Conservation (phyloP, 2,797 vertebrate species). For the Tachyglossus aculeatus region DNA sequence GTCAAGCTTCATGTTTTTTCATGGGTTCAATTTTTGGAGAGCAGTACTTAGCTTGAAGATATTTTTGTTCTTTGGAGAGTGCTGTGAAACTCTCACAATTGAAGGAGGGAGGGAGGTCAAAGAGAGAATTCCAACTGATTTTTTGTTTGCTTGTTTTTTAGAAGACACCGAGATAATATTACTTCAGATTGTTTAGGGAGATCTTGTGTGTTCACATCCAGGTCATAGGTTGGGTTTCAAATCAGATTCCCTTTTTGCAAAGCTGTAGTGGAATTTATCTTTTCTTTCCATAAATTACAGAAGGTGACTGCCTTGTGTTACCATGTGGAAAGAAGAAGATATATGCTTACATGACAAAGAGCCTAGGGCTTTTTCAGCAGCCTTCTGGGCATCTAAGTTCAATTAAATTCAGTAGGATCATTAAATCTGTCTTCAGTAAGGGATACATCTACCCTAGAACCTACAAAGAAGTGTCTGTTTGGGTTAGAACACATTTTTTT, state of each 20-base stretch:
- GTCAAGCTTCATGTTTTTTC: slow-evolving; percentile 10
- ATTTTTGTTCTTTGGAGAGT: slow-evolving; percentile 30
- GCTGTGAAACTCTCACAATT: slow-evolving; percentile 27
- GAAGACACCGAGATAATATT: not conserved
- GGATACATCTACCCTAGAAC: no score
- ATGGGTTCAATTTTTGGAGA: not conserved
- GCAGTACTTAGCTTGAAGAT: slow-evolving; percentile 23
- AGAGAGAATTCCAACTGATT: not conserved
- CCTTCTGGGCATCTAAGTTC: no score
- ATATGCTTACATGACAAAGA: no score
- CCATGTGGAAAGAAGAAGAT: not conserved
- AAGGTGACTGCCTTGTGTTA: not conserved
- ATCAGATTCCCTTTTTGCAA: not conserved
- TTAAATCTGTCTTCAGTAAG: no score
- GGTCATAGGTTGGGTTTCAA: not conserved
- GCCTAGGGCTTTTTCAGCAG: no score
- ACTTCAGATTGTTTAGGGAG: not conserved
- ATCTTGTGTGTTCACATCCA: not conserved
- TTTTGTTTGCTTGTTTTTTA: not conserved
- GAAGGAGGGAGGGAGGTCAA: not conserved
- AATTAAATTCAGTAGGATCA: no score
- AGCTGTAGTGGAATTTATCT: not conserved
- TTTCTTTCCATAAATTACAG: not conserved
- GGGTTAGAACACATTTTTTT: no score
- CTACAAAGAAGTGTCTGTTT: no score